Base-by-base conservation (phyloP, 2,888 invertebrate species). In the Hemithea aestivaria region DNA sequence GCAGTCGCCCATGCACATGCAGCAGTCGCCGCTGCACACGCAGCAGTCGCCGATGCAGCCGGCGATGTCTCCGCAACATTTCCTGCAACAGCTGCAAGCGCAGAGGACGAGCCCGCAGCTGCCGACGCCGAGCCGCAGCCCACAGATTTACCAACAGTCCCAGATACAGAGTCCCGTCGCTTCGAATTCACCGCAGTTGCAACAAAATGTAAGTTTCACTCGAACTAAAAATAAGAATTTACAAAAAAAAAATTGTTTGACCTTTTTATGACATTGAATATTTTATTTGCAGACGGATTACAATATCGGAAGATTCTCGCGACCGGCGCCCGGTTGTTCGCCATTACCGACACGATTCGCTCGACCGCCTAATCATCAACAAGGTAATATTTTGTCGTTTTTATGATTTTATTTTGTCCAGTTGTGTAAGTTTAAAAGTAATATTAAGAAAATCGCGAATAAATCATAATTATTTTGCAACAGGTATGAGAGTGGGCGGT, bases 111-210 rank as follows among this genome's bases (percentile, higher is more conserved):
- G 85, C 46, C 87, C 87, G 10, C 87, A 87, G 50, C 45, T 87
- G 38, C 85, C 87, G 2, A 79, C 85, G 20, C 87, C 87, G 1
- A 87, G 87, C 53, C 72, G 87, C 2, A 87, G 87, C 50, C 87
- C 87, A 9, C 66, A 85, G 85, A 85, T 87, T 38, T 87, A 87
- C 51, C 85, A 87, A 50, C 87, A 87, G 55, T 80, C 83, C 38
- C 87, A 85, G 67, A 85, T 87, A 27, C 85, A 81, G 56, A 87
- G 87, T 52, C 87, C 87, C 2, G 87, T 80, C 3, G 62, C 87
- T 2, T 83, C 87, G 2, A 85, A 87, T 52, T 87, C 87, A 1
- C 87, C 87, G 1, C 87, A 88, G 46, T 54, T 87, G 44, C 87
- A 87, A 43, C 87, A 87, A 65, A 77, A 73, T 53, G 81, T 87